These are phyloP conservation scores for Brachyhypopomus occidentalis DNA, from an alignment of 2,113 vertebrate species.

Conservation along the genomic window DNA sequence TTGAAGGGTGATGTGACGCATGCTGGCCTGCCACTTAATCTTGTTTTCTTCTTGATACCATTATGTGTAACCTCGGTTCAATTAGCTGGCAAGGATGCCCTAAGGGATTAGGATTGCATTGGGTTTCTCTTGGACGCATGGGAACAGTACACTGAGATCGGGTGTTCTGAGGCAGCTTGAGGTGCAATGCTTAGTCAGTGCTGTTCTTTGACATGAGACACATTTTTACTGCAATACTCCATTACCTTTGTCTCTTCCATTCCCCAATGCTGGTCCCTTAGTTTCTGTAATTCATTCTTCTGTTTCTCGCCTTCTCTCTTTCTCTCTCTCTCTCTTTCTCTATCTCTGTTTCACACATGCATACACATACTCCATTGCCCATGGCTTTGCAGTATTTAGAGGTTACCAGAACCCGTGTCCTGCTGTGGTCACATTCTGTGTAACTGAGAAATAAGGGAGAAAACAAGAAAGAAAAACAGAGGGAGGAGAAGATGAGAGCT, in stretches of 20 bases:
- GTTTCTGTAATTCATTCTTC: neutral
- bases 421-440: constrained; percentile 34
- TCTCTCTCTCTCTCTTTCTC: neutral
- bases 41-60: neutral
- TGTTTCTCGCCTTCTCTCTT: neutral
- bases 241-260: neutral
- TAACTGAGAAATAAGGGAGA: constrained; percentile 12
- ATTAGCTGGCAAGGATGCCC: neutral
- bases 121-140: neutral
- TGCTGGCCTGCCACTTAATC: constrained; percentile 28
- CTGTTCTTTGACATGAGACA: constrained; percentile 27
- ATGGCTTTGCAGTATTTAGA: constrained; percentile 13
- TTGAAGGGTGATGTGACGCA: constrained; percentile 14
- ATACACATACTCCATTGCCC: neutral
- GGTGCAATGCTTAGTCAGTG: constrained; percentile 35
- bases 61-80: neutral
- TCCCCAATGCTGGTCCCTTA: neutral
- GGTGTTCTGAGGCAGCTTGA: neutral
- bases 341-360: neutral
- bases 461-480: constrained; percentile 14
- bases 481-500: constrained; percentile 21
- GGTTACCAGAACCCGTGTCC: constrained; percentile 30
- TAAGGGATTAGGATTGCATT: neutral
- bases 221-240: constrained; percentile 35
- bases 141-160: neutral